Evolutionary conservation across 2,888 invertebrate species (phyloP), one percentile per base, ranked within the genome.

Genomic region (Ariolimax columbianus): DNA sequence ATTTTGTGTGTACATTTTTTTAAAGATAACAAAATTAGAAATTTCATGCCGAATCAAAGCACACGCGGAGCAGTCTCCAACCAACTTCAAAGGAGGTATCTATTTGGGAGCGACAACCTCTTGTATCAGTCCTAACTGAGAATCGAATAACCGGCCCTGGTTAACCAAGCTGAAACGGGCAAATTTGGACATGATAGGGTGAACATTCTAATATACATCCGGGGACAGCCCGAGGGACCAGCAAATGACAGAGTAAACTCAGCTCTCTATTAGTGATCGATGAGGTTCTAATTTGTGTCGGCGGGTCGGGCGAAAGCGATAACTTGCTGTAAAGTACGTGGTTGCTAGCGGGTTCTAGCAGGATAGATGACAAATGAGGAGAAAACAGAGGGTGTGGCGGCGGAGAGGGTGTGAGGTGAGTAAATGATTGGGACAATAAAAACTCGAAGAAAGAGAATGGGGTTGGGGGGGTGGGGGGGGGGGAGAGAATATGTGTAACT

Each of bases 201-300:
- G 68, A 3, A n/a, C 47, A 66, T 36, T 51, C 47, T 47, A 63
- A 77, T 59, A 63, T 51, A 38, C 63, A 63, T 14, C 63, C 78
- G 19, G 26, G 36, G 40, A 26, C 63, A 11, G 38, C 78, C 78
- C 38, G 4, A 40, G 63, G 40, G 38, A 38, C 63, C 40, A 23
- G 26, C 78, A 80, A 80, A 80, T 80, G 68, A 70, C 19, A 51
- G 80, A 36, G 68, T 51, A 80, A 68, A 80, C 47, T 66, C 47
- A 7, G 70, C 47, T 80, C 40, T 80, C 38, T 70, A 80, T 80
- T 80, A 80, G 51, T 26, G 47, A 80, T 80, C 70, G 70, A 68
- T 79, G 30, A 7, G 40, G 26, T 30, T 43, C 63, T 79, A 79
- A 63, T 79, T 63, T 66, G 63, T 79, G 79, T 79, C 66, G 9